Evolutionary conservation across 2,113 vertebrate genomes (phyloP).

Genomic region (Colaptes auratus): DNA sequence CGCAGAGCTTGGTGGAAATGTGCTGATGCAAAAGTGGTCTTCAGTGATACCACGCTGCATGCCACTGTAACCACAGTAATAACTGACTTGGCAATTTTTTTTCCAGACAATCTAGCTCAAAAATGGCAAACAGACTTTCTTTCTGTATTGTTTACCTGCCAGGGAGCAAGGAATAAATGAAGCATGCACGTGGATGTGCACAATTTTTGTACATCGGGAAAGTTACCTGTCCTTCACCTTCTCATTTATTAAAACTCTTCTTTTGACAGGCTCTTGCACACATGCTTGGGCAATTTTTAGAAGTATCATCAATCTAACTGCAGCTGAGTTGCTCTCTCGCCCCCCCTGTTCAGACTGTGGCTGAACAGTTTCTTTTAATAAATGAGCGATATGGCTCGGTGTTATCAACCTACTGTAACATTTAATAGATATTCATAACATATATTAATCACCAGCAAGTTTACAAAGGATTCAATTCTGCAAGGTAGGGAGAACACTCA

Average conservation of each 20-base stretch:
- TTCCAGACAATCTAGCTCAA: conserved; percentile 49
- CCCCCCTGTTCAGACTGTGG: conserved; percentile 25
- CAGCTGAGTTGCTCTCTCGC: conserved; percentile 12
- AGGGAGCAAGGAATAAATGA: conserved; percentile 41
- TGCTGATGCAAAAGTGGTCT: neutral
- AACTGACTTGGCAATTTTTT: conserved; percentile 41
- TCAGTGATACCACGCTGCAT: neutral
- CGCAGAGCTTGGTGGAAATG: neutral
- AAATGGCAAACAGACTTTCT: conserved; percentile 24
- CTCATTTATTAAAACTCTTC: conserved; percentile 71
- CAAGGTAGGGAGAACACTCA: neutral
- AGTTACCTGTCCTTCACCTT: conserved; percentile 68
- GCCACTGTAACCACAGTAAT: neutral
- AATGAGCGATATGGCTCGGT: conserved; percentile 56
- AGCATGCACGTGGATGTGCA: conserved; percentile 31
- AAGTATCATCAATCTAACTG: conserved; percentile 60
- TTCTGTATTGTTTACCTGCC: conserved; percentile 43
- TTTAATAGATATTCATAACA: conserved; percentile 71
- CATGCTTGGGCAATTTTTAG: conserved; percentile 65
- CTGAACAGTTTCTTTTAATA: conserved; percentile 67
- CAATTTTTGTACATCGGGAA: conserved; percentile 52
- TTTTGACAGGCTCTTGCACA: conserved; percentile 61
- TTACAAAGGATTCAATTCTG: conserved; percentile 32
- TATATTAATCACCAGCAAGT: conserved; percentile 57
- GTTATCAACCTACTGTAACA: conserved; percentile 69